These are phyloP conservation scores for Epizoanthus illoricatus DNA, from an alignment of 92 coral and sea anemone genomes.

Conservation along the genomic window DNA sequence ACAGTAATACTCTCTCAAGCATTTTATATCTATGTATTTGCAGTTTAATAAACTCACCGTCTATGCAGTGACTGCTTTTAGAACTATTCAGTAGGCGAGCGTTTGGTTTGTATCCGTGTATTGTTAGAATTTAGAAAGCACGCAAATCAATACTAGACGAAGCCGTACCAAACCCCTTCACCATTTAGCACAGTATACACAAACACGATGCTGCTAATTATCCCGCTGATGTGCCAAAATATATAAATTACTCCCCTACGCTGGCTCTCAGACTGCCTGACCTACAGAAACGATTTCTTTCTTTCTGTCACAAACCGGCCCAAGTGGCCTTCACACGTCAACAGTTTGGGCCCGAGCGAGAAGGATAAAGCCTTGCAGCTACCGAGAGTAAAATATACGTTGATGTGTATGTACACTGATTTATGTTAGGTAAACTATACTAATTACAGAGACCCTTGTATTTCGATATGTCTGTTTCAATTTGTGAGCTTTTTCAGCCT, in stretches of 20 bases:
- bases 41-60: background rate
- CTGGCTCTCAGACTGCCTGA: constrained; percentile 22
- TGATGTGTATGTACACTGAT: background rate
- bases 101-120: too few relatives aligned
- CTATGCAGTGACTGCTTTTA: too few relatives aligned
- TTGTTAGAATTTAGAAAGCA: background rate
- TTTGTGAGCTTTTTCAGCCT: too few relatives aligned
- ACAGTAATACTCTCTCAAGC: background rate
- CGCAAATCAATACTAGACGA: background rate
- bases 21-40: background rate
- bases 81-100: too few relatives aligned
- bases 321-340: constrained; percentile 36
- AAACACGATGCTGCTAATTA: constrained; percentile 15
- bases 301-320: constrained; percentile 1
- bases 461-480: too few relatives aligned
- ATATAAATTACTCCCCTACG: constrained; percentile 43
- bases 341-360: background rate
- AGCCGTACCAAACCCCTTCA: background rate
- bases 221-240: constrained; percentile 17
- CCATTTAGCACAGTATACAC: constrained; percentile 3
- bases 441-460: too few relatives aligned
- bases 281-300: constrained; percentile 11
- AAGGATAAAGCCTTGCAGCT: background rate
- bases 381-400: constrained; percentile 17
- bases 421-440: too few relatives aligned